Conservation (phyloP, 2,113 vertebrate genomes). For the Hippocampus mohnikei region DNA sequence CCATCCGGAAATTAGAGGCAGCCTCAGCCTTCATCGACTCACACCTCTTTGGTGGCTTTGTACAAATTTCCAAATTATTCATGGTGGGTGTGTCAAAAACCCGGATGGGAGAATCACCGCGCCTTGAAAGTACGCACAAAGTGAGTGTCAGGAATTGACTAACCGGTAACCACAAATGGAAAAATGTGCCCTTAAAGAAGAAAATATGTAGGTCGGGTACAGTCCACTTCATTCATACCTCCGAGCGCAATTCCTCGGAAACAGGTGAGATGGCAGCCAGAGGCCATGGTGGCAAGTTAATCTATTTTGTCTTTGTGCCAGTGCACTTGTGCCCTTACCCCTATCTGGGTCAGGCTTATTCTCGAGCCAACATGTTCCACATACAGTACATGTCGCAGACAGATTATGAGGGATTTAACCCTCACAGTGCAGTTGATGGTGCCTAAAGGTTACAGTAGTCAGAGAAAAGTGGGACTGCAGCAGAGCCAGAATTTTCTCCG, state of each 20-base stretch:
- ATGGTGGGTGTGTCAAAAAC: too few species aligned
- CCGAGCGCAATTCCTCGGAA: not conserved
- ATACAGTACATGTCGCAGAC: conserved; percentile 41
- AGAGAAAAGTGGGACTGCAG: conserved; percentile 30
- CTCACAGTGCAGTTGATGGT: conserved; percentile 46
- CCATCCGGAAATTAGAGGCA: too few species aligned
- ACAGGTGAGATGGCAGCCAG: too few species aligned
- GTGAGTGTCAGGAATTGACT: too few species aligned
- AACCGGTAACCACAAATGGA: too few species aligned
- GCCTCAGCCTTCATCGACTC: too few species aligned
- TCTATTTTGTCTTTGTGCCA: not conserved
- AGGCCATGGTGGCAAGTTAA: not conserved
- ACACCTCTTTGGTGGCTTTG: too few species aligned
- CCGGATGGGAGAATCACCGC: too few species aligned
- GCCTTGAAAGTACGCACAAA: too few species aligned
- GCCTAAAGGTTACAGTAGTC: conserved; percentile 47
- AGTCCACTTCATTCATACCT: not conserved
- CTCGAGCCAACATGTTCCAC: conserved; percentile 40
- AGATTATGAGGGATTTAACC: conserved; percentile 60
- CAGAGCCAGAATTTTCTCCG: conserved; percentile 5
- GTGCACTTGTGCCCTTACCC: conserved; percentile 19
- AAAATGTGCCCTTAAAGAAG: not conserved
- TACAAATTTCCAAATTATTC: too few species aligned
- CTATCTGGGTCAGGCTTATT: conserved; percentile 61
- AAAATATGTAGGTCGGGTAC: not conserved